Percentiles rank a stretch among this genome's conserved stretches.
Conservation (phyloP, 2,797 vertebrate species). For the Falco concolor region DNA sequence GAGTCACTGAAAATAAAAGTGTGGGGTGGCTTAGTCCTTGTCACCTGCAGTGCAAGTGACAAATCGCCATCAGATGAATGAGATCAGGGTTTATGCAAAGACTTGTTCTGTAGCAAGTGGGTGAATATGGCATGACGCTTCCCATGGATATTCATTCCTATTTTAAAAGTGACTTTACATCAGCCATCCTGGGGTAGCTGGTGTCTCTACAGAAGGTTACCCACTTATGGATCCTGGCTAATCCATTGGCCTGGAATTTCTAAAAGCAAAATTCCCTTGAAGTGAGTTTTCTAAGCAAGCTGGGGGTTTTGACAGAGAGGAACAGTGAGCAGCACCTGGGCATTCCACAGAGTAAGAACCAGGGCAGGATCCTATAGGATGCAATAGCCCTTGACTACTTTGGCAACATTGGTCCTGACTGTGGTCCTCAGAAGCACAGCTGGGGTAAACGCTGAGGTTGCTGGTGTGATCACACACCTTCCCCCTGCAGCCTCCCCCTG, state of each 20-base stretch:
- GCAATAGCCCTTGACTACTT: background rate
- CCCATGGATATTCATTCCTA: background rate
- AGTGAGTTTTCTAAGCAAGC: background rate
- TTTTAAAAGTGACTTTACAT: background rate
- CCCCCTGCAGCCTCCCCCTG: background rate
- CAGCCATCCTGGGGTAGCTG: background rate
- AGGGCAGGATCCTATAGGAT: background rate
- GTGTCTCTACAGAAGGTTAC: background rate
- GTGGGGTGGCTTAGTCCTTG: background rate
- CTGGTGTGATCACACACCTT: fast-evolving
- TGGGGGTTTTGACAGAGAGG: background rate
- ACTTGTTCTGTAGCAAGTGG: background rate
- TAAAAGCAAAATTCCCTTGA: background rate
- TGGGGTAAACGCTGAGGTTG: background rate
- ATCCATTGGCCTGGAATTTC: background rate
- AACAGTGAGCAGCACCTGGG: background rate
- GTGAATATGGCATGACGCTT: background rate
- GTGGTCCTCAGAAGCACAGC: background rate
- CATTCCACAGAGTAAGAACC: background rate
- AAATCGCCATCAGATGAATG: background rate
- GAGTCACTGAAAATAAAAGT: background rate
- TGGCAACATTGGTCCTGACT: background rate
- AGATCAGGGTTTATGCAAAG: background rate
- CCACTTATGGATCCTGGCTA: background rate
- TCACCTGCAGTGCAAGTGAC: background rate